These are phyloP conservation scores for Gorsachius goisagi DNA, from an alignment of 2,113 vertebrate species.

Conservation along the genomic window DNA sequence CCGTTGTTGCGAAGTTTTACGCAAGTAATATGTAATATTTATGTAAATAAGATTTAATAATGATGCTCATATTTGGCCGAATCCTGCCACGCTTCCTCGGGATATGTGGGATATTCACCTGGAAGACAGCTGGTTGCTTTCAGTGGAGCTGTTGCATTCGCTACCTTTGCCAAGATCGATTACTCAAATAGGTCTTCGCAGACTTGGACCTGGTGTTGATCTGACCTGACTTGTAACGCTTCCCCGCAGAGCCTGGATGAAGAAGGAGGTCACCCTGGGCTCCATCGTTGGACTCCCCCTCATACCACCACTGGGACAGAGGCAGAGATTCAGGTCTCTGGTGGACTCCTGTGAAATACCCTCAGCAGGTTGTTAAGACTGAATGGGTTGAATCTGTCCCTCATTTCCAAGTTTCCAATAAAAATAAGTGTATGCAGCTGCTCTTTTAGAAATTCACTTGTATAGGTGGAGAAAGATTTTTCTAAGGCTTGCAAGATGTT, in stretches of 20 bases:
- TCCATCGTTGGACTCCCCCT: background rate
- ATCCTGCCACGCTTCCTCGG: rapidly evolving
- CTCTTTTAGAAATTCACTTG: background rate
- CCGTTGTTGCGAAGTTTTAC: background rate
- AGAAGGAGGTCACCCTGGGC: background rate
- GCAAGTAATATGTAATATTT: background rate
- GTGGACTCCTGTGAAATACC: background rate
- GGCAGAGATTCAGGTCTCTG: background rate
- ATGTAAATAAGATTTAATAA: background rate
- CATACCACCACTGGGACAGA: background rate
- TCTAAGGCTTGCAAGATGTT: background rate
- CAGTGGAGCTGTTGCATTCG: background rate
- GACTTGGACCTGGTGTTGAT: background rate
- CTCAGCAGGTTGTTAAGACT: background rate
- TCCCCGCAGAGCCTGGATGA: background rate
- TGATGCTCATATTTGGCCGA: background rate
- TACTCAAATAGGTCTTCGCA: background rate
- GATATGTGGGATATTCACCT: background rate
- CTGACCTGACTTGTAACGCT: background rate
- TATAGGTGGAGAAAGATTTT: background rate
- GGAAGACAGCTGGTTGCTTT: background rate
- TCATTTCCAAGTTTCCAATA: background rate
- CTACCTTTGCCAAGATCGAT: background rate
- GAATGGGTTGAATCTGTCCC: background rate
- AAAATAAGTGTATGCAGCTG: background rate